Percentiles rank a stretch among this genome's conserved stretches.
phyloP scores from a whole-genome alignment of 1,140 invertebrate genomes.

The Lucilia cuprina region DNA sequence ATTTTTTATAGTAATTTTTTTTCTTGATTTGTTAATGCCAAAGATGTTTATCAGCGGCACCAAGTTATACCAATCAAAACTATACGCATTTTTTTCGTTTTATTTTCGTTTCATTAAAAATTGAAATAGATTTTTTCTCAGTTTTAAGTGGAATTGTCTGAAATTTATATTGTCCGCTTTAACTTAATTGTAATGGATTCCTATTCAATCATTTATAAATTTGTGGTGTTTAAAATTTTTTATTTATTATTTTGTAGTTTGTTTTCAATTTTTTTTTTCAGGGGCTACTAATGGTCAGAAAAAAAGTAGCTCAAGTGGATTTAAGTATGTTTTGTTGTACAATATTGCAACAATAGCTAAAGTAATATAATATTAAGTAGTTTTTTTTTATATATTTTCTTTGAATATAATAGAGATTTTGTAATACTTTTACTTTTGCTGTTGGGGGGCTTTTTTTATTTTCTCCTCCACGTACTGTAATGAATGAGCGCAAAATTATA shows the following conservation, averaged over 20 bases:
- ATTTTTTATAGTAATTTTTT: too few species aligned
- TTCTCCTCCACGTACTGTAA: too few species aligned
- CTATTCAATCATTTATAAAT: neutral
- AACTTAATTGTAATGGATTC: constrained; percentile 19
- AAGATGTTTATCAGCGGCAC: too few species aligned
- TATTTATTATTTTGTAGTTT: neutral
- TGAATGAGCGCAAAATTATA: too few species aligned
- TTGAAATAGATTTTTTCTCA: too few species aligned
- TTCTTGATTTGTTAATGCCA: too few species aligned
- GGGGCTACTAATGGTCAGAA: neutral
- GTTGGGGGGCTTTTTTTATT: neutral
- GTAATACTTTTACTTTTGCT: constrained; percentile 18
- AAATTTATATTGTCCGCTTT: neutral
- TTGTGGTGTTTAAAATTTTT: neutral
- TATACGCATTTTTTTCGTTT: too few species aligned
- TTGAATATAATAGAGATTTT: neutral
- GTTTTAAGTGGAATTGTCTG: too few species aligned
- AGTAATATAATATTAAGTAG: neutral
- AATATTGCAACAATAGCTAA: neutral
- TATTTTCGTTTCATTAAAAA: too few species aligned
- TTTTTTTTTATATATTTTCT: too few species aligned
- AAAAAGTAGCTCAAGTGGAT: constrained; percentile 19
- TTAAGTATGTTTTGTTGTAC: neutral
- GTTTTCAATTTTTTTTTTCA: too few species aligned
- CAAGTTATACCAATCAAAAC: too few species aligned